Conservation (phyloP, 2,888 invertebrate species). For the Tetragonula carbonaria region DNA sequence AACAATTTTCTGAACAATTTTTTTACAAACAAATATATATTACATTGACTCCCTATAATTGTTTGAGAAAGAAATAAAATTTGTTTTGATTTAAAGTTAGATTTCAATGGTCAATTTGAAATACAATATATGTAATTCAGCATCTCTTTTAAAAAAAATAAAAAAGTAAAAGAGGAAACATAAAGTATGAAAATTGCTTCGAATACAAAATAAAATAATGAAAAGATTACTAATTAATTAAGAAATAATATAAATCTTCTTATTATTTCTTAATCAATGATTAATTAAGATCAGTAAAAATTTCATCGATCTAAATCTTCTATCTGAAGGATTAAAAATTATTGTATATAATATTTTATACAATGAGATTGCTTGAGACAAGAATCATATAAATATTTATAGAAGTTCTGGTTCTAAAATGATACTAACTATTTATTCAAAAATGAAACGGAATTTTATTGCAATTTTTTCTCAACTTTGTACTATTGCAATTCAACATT, state of each 20-base stretch:
- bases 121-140: not conserved
- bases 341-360: not conserved
- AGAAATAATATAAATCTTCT: no score
- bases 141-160: not conserved
- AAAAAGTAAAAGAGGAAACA: not conserved
- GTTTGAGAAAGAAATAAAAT: no score
- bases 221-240: no score
- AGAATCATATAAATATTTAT: no score
- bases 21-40: not conserved
- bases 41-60: not conserved
- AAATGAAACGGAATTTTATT: not conserved
- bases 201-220: not conserved
- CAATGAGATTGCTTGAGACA: not conserved
- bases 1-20: no score
- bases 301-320: not conserved
- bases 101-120: not conserved
- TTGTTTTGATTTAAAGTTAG: no score
- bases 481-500: not conserved
- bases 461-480: not conserved
- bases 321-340: no score
- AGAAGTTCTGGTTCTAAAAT: not conserved
- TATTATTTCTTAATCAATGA: not conserved
- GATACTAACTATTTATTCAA: not conserved
- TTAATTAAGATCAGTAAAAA: not conserved
- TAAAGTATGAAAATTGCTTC: not conserved